Evolutionary conservation across 1,140 invertebrate species (phyloP), one percentile per base, ranked within the genome.

Genomic region (Ceratosolen solmsi): DNA sequence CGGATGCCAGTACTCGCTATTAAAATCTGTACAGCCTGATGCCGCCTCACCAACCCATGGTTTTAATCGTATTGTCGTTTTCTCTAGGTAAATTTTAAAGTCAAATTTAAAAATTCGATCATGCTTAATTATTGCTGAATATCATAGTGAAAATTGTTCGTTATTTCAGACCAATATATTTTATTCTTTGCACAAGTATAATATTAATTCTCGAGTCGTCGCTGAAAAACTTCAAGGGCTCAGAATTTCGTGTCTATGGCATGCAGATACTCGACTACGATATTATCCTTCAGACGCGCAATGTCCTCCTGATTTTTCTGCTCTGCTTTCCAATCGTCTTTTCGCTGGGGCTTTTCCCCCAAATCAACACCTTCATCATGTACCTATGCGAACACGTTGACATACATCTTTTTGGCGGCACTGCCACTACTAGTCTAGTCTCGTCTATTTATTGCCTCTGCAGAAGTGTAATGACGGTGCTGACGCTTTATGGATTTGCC

Each of bases 11-110:
- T 99, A 99, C 90, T 99, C 98, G 0, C 92, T 99, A 70, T 92
- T 99, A 22, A 99, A 99, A 92, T 99, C 98, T 90, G 99, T 99
- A 5, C 99, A 99, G 88, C 99, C 99, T 1, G 99, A 99, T 92
- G 98, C 98, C 0, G 96, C 98, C 0, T 99, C 98, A 7, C 98
- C 99, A 0, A 98, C 98, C 22, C 98, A 99, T 91, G 98, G 99
- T 2, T 99, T 98, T 89, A 99, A 99, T 91, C 95, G 97, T 85
- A 95, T 99, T 78, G 97, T 99, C 33, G 96, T 97, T 38, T 99
- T 98, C 86, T 96, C 95, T 0, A 94, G 82, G 82, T 79, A 65
- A 60, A 22, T 74, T 25, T 68, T 41, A 27, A 27, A 58, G 25
- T 77, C 5, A 46, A 36, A 15, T 56, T 75, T 13, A 7, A 46